Percentiles rank a stretch among this genome's conserved stretches.
These are phyloP conservation scores for Dryobotodes eremita DNA, from an alignment of 2,888 invertebrate species.

Conservation along the genomic window DNA sequence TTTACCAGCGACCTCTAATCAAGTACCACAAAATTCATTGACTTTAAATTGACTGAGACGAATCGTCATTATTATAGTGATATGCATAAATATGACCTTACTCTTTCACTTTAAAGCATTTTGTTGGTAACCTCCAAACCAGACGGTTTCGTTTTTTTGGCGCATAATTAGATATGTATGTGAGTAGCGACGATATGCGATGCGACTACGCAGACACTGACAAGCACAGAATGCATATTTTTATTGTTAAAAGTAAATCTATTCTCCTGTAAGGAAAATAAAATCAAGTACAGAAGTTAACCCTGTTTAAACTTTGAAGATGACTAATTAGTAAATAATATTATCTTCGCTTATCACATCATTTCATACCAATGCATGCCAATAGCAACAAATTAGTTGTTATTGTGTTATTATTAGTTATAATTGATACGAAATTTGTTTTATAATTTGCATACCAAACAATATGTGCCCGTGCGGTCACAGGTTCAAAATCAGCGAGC, in stretches of 20 bases:
- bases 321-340: background rate
- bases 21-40: conserved; percentile 44
- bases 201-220: background rate
- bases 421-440: conserved; percentile 33
- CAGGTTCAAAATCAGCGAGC: conserved; percentile 74
- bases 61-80: conserved; percentile 6
- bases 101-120: conserved; percentile 21
- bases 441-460: conserved; percentile 54
- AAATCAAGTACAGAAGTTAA: background rate
- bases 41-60: conserved; percentile 34
- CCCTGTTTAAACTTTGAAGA: background rate
- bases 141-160: conserved; percentile 7
- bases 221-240: background rate
- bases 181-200: background rate
- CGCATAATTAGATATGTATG: background rate
- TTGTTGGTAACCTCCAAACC: background rate
- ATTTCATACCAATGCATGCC: conserved; percentile 25
- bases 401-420: conserved; percentile 6
- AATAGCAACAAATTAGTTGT: conserved; percentile 28
- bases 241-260: background rate
- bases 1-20: conserved; percentile 40
- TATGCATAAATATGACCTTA: conserved; percentile 13
- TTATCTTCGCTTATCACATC: conserved; percentile 23
- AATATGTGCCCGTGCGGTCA: conserved; percentile 58
- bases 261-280: background rate